These are phyloP conservation scores for Gymnorhina tibicen DNA, from an alignment of 2,113 vertebrate genomes.

Conservation along the genomic window DNA sequence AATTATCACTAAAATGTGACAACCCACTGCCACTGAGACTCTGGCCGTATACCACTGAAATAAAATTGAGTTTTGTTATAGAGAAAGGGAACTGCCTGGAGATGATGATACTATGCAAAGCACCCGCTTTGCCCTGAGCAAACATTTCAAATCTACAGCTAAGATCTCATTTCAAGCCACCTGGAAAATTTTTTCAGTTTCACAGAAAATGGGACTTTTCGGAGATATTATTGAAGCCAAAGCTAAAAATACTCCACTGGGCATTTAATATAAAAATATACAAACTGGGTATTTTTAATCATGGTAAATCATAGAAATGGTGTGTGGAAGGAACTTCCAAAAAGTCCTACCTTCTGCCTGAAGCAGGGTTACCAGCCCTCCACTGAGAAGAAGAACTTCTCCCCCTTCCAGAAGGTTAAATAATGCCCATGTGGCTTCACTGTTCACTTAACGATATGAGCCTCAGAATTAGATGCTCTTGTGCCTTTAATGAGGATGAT, in stretches of 20 bases:
- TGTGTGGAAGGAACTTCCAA: not conserved
- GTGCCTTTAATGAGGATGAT: not conserved
- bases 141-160: not conserved
- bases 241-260: not conserved
- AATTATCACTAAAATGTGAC: not conserved
- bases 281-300: not conserved
- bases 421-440: not conserved
- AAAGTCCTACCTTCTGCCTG: not conserved
- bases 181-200: not conserved
- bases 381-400: not conserved
- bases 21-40: not conserved
- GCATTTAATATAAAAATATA: not conserved
- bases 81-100: not conserved
- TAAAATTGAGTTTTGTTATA: not conserved
- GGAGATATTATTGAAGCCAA: not conserved
- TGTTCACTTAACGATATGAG: not conserved
- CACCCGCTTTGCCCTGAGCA: not conserved
- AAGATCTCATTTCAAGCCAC: not conserved
- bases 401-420: not conserved
- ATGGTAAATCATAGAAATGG: not conserved
- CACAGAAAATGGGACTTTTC: not conserved
- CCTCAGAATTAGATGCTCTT: not conserved
- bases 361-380: not conserved
- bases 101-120: not conserved
- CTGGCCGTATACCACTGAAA: not conserved